These are phyloP conservation scores for Halyomorpha halys DNA, from an alignment of 1,140 invertebrate genomes.

Conservation along the genomic window DNA sequence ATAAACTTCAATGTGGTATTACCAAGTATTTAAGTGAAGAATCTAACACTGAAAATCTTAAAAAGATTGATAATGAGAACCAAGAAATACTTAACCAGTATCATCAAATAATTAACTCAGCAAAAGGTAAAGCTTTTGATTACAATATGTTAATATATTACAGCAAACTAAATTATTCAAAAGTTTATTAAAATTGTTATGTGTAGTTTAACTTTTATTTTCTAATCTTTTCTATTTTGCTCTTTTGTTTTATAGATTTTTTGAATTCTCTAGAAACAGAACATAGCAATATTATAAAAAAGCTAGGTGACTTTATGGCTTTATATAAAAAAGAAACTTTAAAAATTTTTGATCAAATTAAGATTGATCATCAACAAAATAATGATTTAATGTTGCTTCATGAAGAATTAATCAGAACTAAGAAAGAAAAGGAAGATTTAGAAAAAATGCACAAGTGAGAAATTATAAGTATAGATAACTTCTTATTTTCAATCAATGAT, in stretches of 20 bases:
- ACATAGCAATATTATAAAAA: background rate
- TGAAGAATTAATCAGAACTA: slow-evolving; percentile 6
- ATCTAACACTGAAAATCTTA: too few species aligned
- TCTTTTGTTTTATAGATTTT: background rate
- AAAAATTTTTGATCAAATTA: background rate
- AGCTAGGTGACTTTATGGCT: background rate
- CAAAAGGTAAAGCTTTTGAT: too few species aligned
- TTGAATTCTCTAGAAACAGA: background rate
- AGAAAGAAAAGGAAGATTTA: slow-evolving; percentile 21
- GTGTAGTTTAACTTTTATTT: too few species aligned
- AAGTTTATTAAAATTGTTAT: too few species aligned
- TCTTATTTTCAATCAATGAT: too few species aligned
- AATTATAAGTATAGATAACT: background rate
- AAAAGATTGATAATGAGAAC: too few species aligned
- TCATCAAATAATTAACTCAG: too few species aligned
- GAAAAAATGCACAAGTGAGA: slow-evolving; percentile 25
- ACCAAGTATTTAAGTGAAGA: too few species aligned
- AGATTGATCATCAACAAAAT: slow-evolving; percentile 7
- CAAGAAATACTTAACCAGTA: too few species aligned
- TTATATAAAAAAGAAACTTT: background rate
- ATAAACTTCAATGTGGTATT: too few species aligned
- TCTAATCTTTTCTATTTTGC: background rate
- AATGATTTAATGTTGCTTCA: slow-evolving; percentile 13
- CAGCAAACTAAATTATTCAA: too few species aligned
- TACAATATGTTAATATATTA: too few species aligned